Evolutionary conservation across 2,113 vertebrate genomes (phyloP), one percentile per base, ranked within the genome.

Genomic region (Cathartes aura): DNA sequence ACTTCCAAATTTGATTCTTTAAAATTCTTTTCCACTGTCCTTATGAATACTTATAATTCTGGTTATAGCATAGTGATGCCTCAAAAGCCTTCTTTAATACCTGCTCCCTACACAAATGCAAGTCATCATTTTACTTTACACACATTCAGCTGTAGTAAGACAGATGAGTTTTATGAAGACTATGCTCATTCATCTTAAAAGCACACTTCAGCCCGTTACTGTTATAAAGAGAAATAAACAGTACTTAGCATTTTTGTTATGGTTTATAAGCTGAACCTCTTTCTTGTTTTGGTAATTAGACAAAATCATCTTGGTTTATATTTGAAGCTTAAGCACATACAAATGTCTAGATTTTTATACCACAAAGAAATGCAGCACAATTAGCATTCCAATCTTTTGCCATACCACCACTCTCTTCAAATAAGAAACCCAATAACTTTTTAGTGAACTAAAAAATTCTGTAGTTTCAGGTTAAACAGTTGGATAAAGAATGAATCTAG

Each of bases 401-500:
- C 34, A 32, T 42, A 47, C 12, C 32, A 83, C n/a, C 38, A 43
- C 6, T 29, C 29, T 68, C 40, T 83, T 87, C 60, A 87, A 90
- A 32, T n/a, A 82, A 55, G 13, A 64, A 75, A 95, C 53, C 76
- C 27, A 70, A 6, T 56, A 87, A 53, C 20, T 53, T 83, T 68
- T 59, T 18, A 75, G n/a, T 45, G 27, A 91, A 70, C 43, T n/a
- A 59, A 87, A 87, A 58, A 48, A 14, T 22, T 27, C 38, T 84
- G n/a, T 48, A 59, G 38, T 80, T 83, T 55, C 73, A 93, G 73
- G 91, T 95, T 95, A 88, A 93, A 80, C 40, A 59, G 82, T 59
- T 74, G 67, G 50, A 88, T 64, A 80, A 88, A 80, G 20, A 88
- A 83, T 21, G 4, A 55, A 43, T 64, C n/a, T 55, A 80, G n/a